Evolutionary conservation across 2,797 vertebrate genomes (phyloP), one percentile per base, ranked within the genome.

Genomic region (Chaenodraco wilsoni): DNA sequence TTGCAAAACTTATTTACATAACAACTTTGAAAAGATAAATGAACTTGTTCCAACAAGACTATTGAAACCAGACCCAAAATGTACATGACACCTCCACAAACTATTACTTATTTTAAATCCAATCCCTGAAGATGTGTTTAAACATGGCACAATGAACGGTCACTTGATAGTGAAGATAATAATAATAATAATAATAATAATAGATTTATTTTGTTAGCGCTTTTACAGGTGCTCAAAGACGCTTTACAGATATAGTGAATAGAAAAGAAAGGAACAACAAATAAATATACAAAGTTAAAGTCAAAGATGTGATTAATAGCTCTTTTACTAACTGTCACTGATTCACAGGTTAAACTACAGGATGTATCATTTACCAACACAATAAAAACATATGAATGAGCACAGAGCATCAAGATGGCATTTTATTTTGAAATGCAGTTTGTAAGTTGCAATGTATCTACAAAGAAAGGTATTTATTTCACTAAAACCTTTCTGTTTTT

Each of bases 351-450:
- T 33, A 17, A 62, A 45, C 4, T 43, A n/a, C 51, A 61, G 44
- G 8, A 58, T 48, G 19, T 52, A 17, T 45, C n/a, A 6, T 21
- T 14, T 8, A 1, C n/a, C 6, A 37, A 37, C 8, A 2, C 9
- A 12, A 37, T 60, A 13, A 10, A 3, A 2, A 17, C 13, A 5
- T 41, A 41, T n/a, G 17, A 5, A 5, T 4, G 21, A 21, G 2
- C 50, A 13, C 1, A 27, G 23, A 48, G 23, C 21, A 43, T 37
- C 8, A 37, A 55, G 0, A 58, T 49, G 1, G 12, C 11, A 6
- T 19, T 61, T 61, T 43, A 33, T 54, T 66, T 44, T 49, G 50
- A 72, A 72, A 61, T 62, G 1, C 8, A 55, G 27, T 40, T 71
- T 52, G 17, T 61, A 52, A 19, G 3, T 2, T 52, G 27, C 7